Evolutionary conservation across 2,888 invertebrate species (phyloP), one percentile per base, ranked within the genome.

Genomic region (Digitonthophagus gazella): DNA sequence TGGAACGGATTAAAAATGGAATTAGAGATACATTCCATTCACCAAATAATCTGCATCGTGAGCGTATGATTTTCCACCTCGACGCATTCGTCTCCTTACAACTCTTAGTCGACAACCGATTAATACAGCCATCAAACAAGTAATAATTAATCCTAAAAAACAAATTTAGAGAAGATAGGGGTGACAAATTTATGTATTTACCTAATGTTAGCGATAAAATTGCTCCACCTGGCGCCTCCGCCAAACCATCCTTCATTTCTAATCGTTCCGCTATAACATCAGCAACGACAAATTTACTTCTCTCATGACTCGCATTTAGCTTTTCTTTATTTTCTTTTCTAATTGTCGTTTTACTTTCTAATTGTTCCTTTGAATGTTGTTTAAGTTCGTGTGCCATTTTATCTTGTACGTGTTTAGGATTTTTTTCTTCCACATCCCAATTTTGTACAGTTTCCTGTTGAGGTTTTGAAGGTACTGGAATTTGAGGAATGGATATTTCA

Each of bases 11-110:
- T n/a, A n/a, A n/a, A 3, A 64, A 5, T 65, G 14, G 8, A 19
- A 69, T 87, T 90, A 96, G 80, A 97, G 90, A 85, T 97, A 98
- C 97, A 98, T 97, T 79, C 97, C 97, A 84, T 98, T 97, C 76
- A 98, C 97, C 77, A 98, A 87, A 84, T 97, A 97, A 85, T 97
- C 97, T 0, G 97, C 96, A 84, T 97, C 97, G 82, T 96, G 95
- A 28, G 95, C 92, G 79, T 93, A 92, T 65, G 91, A 89, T 82
- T 93, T 91, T 70, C 93, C 91, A 64, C 92, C 91, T 75, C 93
- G 88, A 72, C 91, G 86, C 71, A 93, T 87, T 68, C 93, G 86
- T 74, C 93, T 87, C 67, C 87, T 83, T 15, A 95, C 91, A 69
- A 92, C 91, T 75, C 93, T 87, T 81, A 95, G 86, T 66, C 96